Base-by-base conservation (phyloP, 2,797 vertebrate genomes). In the Apogon talboti region DNA sequence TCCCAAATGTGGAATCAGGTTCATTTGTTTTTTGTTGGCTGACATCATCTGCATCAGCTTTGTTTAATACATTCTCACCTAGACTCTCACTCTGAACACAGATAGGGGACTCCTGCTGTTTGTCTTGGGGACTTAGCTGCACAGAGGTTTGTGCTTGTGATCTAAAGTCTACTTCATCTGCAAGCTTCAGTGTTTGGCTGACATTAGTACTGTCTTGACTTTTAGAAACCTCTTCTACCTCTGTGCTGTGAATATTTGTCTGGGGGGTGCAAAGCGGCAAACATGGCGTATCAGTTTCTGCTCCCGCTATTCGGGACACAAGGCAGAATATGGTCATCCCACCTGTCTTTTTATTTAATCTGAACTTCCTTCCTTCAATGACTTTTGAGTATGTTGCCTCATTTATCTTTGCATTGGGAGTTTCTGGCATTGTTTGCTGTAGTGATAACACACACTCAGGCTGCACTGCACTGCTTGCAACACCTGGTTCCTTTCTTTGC, bases 241-340 rank as follows among this genome's bases (percentile, higher is more conserved):
- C 73, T 68, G 46, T 47, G 43, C 41, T 73, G 76, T 75, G 28
- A 68, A 16, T 47, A 16, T 59, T 71, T 28, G 49, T 55, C 72
- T 83, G 57, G 6, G 24, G 60, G 50, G 51, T 66, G 48, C 55
- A 76, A 21, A 82, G 24, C 7, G 87, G 81, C 62, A 85, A 60
- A 40, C 83, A 79, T 7, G 78, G 19, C 4, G 56, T 67, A 49
- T 89, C 87, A 10, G 86, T 59, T 14, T 45, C 42, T 11, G 79
- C 6, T 2, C 60, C 75, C 7, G 83, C 89, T 62, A 84, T 90
- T 55, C 91, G 85, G 51, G 94, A 94, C 53, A 94, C 93, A 21
- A 94, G 79, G 60, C 93, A 95, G 69, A 94, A 95, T 62, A 93
- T 83, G 3, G 92, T 93, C 84, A 92, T 57, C 5, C 89, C 85